Evolutionary conservation across 1,140 invertebrate genomes (phyloP), one percentile per base, ranked within the genome.

Genomic region (Palaemon carinicauda): DNA sequence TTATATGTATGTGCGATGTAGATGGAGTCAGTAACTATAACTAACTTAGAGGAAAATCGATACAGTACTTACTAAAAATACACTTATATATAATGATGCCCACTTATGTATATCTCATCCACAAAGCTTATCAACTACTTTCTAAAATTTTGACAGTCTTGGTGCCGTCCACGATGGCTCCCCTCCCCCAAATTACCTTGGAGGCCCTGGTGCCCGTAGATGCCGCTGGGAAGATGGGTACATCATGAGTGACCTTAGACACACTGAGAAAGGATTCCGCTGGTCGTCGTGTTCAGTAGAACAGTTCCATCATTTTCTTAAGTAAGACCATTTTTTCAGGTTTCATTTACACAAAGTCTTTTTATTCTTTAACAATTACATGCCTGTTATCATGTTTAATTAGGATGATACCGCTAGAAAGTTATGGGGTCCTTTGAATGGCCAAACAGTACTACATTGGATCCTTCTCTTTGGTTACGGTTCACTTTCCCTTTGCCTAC

Each of bases 161-260:
- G 97, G 97, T 80, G 97, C 97, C 89, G 97, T 98, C 9, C 97
- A 98, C 91, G 97, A 98, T 91, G 97, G 97, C 69, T 98, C 97
- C 87, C 97, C 97, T 21, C 96, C 97, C 69, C 97, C 97, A 2
- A 97, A 96, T 77, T 98, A 98, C 90, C 93, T 98, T 7, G 97
- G 97, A 80, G 97, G 97, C 80, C 97, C 97, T 1, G 97, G 97
- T n/a, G 97, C 97, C 53, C 96, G 97, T 90, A 96, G 97, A 90
- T 98, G 97, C 90, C 94, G 96, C 90, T 98, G 97, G 97, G 96
- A 98, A 91, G 97, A 98, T 91, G 97, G 97, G 60, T 98, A 96
- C 92, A 98, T 98, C 90, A 98, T 98, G 97, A 97, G 96, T 77
- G 97, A 98, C 92, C 93, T 98, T 69, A 93, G 97, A 89, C 97